Evolutionary conservation across 2,113 vertebrate species (phyloP), one percentile per base, ranked within the genome.

Genomic region (Dipodomys ordii): DNA sequence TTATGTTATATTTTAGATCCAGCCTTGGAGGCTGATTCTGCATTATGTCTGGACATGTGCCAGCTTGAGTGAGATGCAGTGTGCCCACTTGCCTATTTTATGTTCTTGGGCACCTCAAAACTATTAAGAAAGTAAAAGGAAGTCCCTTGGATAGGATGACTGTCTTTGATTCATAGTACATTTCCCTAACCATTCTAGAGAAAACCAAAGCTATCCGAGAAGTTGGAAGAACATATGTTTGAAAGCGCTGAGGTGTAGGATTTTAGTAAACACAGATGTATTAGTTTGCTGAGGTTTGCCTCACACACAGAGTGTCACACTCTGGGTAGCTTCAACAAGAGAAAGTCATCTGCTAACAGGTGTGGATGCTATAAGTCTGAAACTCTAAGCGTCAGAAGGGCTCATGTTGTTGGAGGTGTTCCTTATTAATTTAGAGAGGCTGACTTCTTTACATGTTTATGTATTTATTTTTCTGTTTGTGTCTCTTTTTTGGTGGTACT

Each of bases 251-350:
- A 88, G 32, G 76, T 71, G 1, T 27, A 77, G 6, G 57, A 53
- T 82, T 88, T 80, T 88, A 71, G 68, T 84, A 76, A 93, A 88
- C 28, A 65, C 76, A 87, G 60, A 28, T 90, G 25, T 68, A 27
- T 39, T 60, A 67, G 30, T 46, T 83, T 87, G 25, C 65, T 53
- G 73, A 67, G 77, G 27, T 18, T 83, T 62, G 13, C 2, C 23
- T 57, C 53, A 57, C 53, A 57, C 53, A 57, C 44, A 62, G 10
- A 65, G 28, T 65, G 28, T 10, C 9, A 57, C 5, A 83, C 10
- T 69, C 22, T 49, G 16, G 12, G 25, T 44, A 22, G 10, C 27
- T 91, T 80, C 69, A 72, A 35, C 27, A n/a, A 32, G 3, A 94
- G 53, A 76, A 68, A 30, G 0, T 83, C 20, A 27, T 67, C 83